Evolutionary conservation across 2,888 invertebrate genomes (phyloP).

Genomic region (Colletes collaris): DNA sequence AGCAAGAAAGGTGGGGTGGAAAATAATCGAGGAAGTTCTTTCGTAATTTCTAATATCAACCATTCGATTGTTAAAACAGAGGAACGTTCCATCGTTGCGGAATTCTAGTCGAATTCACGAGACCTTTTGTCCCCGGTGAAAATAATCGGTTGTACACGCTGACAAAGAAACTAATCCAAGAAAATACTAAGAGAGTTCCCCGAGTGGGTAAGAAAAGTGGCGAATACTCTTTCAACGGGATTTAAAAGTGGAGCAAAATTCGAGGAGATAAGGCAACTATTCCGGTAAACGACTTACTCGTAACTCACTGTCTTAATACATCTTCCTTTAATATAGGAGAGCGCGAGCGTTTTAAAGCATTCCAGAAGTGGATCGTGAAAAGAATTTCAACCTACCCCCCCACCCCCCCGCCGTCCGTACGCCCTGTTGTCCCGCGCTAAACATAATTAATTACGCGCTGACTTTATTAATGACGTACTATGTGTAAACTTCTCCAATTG

Average conservation of each 20-base stretch:
- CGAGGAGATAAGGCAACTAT: slow-evolving; percentile 52
- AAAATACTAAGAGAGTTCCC: slow-evolving; percentile 9
- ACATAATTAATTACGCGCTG: slow-evolving; percentile 56
- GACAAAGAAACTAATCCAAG: background rate
- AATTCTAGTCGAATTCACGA: no score
- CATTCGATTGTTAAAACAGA: no score
- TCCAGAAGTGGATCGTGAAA: slow-evolving; percentile 35
- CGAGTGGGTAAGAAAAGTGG: slow-evolving; percentile 5
- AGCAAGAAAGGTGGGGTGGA: background rate
- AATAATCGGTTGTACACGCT: background rate
- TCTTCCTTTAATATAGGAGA: slow-evolving; percentile 31
- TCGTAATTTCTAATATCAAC: no score
- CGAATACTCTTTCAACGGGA: slow-evolving; percentile 42
- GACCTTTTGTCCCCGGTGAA: background rate
- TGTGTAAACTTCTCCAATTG: slow-evolving; percentile 45
- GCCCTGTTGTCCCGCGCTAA: slow-evolving; percentile 14
- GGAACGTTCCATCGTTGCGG: no score
- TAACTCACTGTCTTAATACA: slow-evolving; percentile 55
- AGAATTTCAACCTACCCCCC: slow-evolving; percentile 20
- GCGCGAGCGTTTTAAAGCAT: slow-evolving; percentile 22
- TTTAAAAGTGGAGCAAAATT: slow-evolving; percentile 53
- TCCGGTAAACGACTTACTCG: slow-evolving; percentile 10
- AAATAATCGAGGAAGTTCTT: background rate
- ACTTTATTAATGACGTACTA: slow-evolving; percentile 56
- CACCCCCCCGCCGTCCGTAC: background rate